Evolutionary conservation across 2,113 vertebrate genomes (phyloP).

Genomic region (Chitala chitala): DNA sequence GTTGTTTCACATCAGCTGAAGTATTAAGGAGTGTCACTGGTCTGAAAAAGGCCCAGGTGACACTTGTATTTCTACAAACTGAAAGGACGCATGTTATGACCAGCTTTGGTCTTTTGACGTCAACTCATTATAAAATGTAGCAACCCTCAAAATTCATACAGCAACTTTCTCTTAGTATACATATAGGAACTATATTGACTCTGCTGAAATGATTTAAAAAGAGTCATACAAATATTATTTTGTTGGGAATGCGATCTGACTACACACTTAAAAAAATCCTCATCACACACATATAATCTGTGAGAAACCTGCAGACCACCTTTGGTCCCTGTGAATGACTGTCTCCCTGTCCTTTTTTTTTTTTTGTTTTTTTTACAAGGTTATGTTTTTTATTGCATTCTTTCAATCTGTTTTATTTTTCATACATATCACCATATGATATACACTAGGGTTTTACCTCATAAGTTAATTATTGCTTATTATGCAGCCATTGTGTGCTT

Average conservation of each 20-base stretch:
- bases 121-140: too few relatives aligned
- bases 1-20: too few relatives aligned
- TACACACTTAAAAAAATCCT: background rate
- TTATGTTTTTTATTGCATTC: conserved; percentile 13
- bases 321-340: conserved; percentile 10
- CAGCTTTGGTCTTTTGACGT: too few relatives aligned
- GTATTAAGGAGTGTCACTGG: too few relatives aligned
- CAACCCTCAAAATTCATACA: conserved; percentile 25
- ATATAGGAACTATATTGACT: conserved; percentile 28
- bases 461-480: background rate
- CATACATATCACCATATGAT: background rate
- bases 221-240: conserved; percentile 15
- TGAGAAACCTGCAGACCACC: background rate
- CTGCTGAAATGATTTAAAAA: conserved; percentile 22
- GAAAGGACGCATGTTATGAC: too few relatives aligned
- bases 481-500: background rate
- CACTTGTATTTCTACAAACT: too few relatives aligned
- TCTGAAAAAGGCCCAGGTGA: too few relatives aligned
- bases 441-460: background rate
- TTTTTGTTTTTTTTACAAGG: too few relatives aligned
- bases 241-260: background rate
- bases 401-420: background rate
- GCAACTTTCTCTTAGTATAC: conserved; percentile 14
- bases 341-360: background rate
- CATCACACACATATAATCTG: conserved; percentile 4